A percentile compares a stretch with the other conserved stretches of the same genome.
phyloP scores from a whole-genome alignment of 2,797 vertebrate genomes.

The Sebastes itinus region DNA sequence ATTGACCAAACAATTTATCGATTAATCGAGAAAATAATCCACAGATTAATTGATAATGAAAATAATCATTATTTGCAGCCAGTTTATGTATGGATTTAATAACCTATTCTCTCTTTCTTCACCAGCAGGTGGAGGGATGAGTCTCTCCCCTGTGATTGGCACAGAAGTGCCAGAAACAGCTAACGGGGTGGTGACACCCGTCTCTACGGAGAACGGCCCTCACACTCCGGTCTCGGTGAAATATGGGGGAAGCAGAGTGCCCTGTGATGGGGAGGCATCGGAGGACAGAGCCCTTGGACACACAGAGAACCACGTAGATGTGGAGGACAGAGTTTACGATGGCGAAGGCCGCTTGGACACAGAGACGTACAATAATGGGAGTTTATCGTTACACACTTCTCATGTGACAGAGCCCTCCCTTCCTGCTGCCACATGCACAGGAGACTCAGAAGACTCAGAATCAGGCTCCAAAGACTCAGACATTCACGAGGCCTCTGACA shows the following conservation, averaged over 20 bases:
- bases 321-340: constrained; percentile 37
- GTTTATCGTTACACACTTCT: constrained; percentile 43
- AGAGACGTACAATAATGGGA: constrained; percentile 44
- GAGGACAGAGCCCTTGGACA: constrained; percentile 26
- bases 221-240: constrained; percentile 54
- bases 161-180: constrained; percentile 79
- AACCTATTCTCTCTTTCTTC: constrained; percentile 3
- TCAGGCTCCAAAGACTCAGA: constrained; percentile 49
- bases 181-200: constrained; percentile 73
- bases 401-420: constrained; percentile 12
- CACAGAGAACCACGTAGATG: constrained; percentile 45
- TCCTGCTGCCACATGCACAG: constrained; percentile 17
- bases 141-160: constrained; percentile 83
- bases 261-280: constrained; percentile 48
- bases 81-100: neutral
- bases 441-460: constrained; percentile 48
- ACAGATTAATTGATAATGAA: too few relatives aligned
- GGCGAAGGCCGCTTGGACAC: constrained; percentile 33
- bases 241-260: constrained; percentile 49
- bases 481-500: constrained; percentile 30
- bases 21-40: too few relatives aligned
- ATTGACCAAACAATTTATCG: too few relatives aligned
- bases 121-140: constrained; percentile 85
- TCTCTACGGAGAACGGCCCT: constrained; percentile 68
- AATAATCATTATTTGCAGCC: too few relatives aligned